Evolutionary conservation across 1,140 invertebrate species (phyloP), one percentile per base, ranked within the genome.

Genomic region (Eubasilissa regina): DNA sequence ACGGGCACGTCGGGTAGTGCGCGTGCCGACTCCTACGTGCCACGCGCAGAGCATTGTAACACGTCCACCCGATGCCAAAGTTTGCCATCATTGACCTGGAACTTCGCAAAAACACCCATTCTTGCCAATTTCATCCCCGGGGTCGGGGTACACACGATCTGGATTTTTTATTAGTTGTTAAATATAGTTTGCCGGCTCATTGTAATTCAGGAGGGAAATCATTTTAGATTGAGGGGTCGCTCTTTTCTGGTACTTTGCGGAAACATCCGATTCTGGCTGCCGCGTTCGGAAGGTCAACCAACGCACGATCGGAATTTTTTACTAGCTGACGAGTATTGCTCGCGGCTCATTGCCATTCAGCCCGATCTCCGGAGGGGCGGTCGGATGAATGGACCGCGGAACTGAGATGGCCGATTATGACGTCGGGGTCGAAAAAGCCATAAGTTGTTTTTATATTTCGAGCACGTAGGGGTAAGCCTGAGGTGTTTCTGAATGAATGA

Each of bases 381-480:
- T 47, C 15, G 64, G 21, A 70, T 70, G 66, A 70, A 70, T 53
- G 17, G 66, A 21, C 47, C 66, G 19, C 66, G 47, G 47, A 70
- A 21, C 47, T 15, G 44, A 68, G 64, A 45, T 68, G 64, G 66
- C 3, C 66, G 66, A 70, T 70, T 70, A 70, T 70, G 17, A 70
- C 66, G 66, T 19, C 25, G 15, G 47, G 66, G 66, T 19, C 66
- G 19, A 62, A 53, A 70, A 51, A 70, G 66, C 66, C 47, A n/a
- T 70, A 70, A 70, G 48, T 70, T 70, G 47, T 70, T 70, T 70
- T 70, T 53, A 70, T 70, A 70, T 70, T 70, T 70, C 51, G 66
- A 70, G 48, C 66, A 70, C 66, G 66, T 70, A 70, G 15, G 66
- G 12, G 21, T 19, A 53, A 35, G 25, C 25, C 25, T 35, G 25